These are phyloP conservation scores for Saccopteryx bilineata DNA, from an alignment of 2,113 vertebrate species.

Conservation along the genomic window DNA sequence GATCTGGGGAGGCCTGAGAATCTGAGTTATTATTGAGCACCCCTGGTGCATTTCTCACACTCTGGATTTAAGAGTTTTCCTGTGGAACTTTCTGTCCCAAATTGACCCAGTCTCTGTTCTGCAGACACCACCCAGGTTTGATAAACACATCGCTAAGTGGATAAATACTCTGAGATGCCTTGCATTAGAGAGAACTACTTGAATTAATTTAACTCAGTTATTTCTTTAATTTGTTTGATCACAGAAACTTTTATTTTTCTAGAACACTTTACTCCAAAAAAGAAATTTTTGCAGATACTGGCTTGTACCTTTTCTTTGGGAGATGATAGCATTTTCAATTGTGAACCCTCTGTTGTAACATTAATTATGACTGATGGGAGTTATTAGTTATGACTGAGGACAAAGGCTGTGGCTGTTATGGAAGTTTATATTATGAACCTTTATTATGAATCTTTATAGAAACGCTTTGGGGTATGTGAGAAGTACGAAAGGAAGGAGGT, in stretches of 20 bases:
- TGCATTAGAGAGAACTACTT: slow-evolving; percentile 10
- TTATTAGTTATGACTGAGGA: not conserved
- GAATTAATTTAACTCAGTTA: slow-evolving; percentile 35
- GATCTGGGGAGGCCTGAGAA: not conserved
- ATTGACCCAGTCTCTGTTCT: not conserved
- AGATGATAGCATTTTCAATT: slow-evolving; percentile 3
- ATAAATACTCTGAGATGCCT: not conserved
- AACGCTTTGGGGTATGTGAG: not conserved
- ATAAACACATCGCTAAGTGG: not conserved
- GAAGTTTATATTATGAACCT: not conserved
- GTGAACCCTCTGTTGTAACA: not conserved
- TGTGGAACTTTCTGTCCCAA: not conserved
- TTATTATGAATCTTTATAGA: not conserved
- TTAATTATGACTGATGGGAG: not conserved
- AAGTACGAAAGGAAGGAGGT: not conserved
- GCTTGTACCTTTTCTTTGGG: not conserved
- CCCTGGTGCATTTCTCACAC: not conserved
- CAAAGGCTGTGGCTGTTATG: not conserved
- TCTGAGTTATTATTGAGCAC: not conserved
- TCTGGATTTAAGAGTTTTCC: not conserved
- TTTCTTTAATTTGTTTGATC: not conserved
- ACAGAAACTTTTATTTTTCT: not conserved
- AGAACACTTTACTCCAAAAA: not conserved
- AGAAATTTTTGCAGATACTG: not conserved
- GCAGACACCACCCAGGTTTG: not conserved